Conservation (phyloP, 2,888 invertebrate species). For the Melieria picta region DNA sequence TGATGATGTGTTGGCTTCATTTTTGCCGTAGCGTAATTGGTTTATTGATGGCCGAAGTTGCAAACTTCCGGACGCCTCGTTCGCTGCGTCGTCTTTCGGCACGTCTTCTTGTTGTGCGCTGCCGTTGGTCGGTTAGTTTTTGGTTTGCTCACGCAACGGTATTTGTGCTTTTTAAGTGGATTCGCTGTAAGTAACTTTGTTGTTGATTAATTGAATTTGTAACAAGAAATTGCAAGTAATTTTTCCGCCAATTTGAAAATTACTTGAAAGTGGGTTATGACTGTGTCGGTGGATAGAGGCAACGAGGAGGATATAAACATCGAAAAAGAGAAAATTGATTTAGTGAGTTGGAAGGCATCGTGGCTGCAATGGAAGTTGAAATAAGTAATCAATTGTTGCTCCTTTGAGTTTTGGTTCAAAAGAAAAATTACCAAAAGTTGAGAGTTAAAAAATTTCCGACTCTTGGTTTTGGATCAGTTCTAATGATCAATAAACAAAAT, state of each 20-base stretch:
- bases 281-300: no score
- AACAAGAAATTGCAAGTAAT: slow-evolving; percentile 24
- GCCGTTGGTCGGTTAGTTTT: slow-evolving; percentile 22
- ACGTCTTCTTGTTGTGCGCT: background rate
- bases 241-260: slow-evolving; percentile 21
- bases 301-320: no score
- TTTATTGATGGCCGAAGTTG: slow-evolving; percentile 35
- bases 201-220: slow-evolving; percentile 40
- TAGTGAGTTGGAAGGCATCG: no score
- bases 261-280: no score
- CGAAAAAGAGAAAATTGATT: no score
- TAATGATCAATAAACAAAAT: no score
- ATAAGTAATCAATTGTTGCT: no score
- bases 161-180: background rate
- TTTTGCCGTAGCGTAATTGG: slow-evolving; percentile 24
- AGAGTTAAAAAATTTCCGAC: no score
- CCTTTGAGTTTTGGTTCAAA: no score
- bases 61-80: slow-evolving; percentile 20
- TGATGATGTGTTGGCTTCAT: slow-evolving; percentile 25
- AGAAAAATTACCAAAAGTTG: no score
- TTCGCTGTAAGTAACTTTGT: slow-evolving; percentile 30
- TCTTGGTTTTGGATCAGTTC: no score
- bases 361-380: no score
- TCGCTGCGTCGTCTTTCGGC: background rate
- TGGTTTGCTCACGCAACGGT: background rate